These are phyloP conservation scores for Sialia sialis DNA, from an alignment of 2,113 vertebrate species.

Conservation along the genomic window DNA sequence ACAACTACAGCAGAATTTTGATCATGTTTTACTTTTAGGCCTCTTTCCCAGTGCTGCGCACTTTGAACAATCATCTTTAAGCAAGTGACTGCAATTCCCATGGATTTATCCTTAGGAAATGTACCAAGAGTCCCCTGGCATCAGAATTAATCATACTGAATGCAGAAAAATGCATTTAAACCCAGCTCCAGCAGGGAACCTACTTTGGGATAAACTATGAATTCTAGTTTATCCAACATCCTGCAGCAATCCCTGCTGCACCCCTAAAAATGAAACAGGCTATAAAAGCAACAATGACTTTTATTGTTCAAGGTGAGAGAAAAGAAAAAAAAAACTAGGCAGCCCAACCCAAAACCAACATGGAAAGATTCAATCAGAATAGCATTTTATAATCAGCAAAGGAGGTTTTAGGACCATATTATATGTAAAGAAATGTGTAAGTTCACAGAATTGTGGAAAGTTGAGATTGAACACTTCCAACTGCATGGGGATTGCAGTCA, in stretches of 20 bases:
- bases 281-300: not conserved
- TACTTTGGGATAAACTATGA: not conserved
- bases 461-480: not conserved
- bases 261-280: not conserved
- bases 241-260: not conserved
- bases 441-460: not conserved
- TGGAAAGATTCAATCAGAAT: not conserved
- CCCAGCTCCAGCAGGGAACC: not conserved
- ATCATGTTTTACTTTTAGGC: constrained; percentile 14
- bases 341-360: not conserved
- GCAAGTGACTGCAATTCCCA: constrained; percentile 32
- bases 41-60: not conserved
- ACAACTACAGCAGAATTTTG: not conserved
- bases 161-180: not conserved
- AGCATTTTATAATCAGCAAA: not conserved
- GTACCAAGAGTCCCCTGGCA: constrained; percentile 13
- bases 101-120: constrained; percentile 33
- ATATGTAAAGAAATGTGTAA: not conserved
- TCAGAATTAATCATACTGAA: constrained; percentile 6
- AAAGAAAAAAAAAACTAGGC: not conserved
- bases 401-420: not conserved
- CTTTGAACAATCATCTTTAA: constrained; percentile 40
- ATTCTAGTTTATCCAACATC: not conserved
- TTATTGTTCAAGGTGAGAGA: not conserved
- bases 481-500: not conserved